Conservation (phyloP, 2,797 vertebrate species). For the Allobates femoralis region DNA sequence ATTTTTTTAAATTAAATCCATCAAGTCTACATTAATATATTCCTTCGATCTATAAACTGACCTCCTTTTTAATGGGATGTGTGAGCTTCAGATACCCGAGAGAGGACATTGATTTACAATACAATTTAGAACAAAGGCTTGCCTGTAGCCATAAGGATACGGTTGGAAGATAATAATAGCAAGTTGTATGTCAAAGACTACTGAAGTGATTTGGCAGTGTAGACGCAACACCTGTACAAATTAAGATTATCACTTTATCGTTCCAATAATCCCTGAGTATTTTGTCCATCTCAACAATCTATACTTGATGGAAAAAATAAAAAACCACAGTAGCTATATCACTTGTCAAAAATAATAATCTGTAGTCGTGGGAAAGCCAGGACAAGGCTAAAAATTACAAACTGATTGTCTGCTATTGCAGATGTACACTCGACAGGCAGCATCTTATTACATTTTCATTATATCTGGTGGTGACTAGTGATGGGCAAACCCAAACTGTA, state of each 20-base stretch:
- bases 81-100: conserved; percentile 21
- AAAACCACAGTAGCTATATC: background rate
- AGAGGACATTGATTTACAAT: conserved; percentile 62
- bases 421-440: conserved; percentile 8
- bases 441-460: conserved; percentile 40
- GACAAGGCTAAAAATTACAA: conserved; percentile 32
- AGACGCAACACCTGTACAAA: conserved; percentile 60
- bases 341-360: conserved; percentile 59
- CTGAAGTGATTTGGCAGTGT: conserved; percentile 56
- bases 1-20: too few species aligned
- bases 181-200: conserved; percentile 52
- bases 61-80: conserved; percentile 33
- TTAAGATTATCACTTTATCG: conserved; percentile 62
- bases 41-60: conserved; percentile 18
- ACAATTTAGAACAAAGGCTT: conserved; percentile 56
- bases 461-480: background rate
- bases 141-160: conserved; percentile 55
- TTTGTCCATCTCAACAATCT: conserved; percentile 53
- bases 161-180: conserved; percentile 55
- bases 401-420: conserved; percentile 1
- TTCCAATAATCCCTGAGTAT: conserved; percentile 60
- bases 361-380: conserved; percentile 27
- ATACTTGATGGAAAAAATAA: conserved; percentile 35
- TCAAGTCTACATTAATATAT: background rate
- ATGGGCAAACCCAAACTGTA: too few species aligned